phyloP scores from a whole-genome alignment of 2,797 vertebrate species.

The Lutjanus campechanus region DNA sequence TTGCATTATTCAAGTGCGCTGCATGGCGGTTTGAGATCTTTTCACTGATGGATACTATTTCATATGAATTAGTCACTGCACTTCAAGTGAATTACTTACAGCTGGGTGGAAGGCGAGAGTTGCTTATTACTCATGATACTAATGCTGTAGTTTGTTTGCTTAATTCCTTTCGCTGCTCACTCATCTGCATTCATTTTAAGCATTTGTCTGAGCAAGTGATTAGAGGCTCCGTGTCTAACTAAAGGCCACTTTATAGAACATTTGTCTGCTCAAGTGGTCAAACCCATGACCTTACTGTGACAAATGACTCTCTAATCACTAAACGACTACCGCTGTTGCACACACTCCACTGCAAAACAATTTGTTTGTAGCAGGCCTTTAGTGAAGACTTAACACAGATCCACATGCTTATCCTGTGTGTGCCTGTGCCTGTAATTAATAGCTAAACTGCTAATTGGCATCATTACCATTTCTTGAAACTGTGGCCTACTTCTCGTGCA shows the following conservation, averaged over 20 bases:
- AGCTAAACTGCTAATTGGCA: slow-evolving; percentile 50
- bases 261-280: slow-evolving; percentile 48
- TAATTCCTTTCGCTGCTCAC: slow-evolving; percentile 18
- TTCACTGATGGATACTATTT: slow-evolving; percentile 56
- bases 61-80: slow-evolving; percentile 64
- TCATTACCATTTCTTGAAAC: slow-evolving; percentile 52
- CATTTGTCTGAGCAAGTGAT: slow-evolving; percentile 49
- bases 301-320: slow-evolving; percentile 51
- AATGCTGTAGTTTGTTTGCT: slow-evolving; percentile 56
- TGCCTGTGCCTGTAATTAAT: slow-evolving; percentile 35
- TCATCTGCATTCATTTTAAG: slow-evolving; percentile 49
- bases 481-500: slow-evolving; percentile 31
- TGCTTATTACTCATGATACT: slow-evolving; percentile 63
- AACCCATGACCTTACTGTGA: slow-evolving; percentile 49
- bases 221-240: slow-evolving; percentile 20
- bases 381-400: slow-evolving; percentile 16
- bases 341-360: slow-evolving; percentile 6
- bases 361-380: slow-evolving; percentile 33
- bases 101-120: slow-evolving; percentile 46
- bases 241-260: slow-evolving; percentile 41
- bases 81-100: slow-evolving; percentile 68
- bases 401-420: neutral
- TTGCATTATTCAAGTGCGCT: slow-evolving; percentile 55
- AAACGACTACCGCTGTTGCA: slow-evolving; percentile 7
- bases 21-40: slow-evolving; percentile 40